Base-by-base conservation (phyloP, 2,797 vertebrate species). In the Euthynnus affinis region DNA sequence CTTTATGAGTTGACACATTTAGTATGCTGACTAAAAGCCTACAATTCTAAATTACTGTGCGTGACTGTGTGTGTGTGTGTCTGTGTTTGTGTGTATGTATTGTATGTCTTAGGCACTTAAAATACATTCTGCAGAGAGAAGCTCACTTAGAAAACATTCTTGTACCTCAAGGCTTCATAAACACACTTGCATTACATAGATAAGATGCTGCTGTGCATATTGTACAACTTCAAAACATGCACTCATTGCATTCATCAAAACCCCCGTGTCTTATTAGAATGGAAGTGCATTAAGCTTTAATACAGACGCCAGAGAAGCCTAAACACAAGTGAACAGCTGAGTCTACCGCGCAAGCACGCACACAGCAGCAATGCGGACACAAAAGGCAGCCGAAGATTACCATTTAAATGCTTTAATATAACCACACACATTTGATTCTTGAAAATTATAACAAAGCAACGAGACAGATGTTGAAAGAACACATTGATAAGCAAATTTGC, bases 11-110 rank as follows among this genome's bases (percentile, higher is more conserved):
- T 94, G 94, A 96, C 94, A 95, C 93, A 94, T 95, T 91, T 92
- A 94, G 93, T 94, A 95, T 95, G 94, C 92, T 92, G 89, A 90
- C 94, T 95, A 95, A 95, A 95, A 95, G 94, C 95, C 89, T 73
- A 85, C 89, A 84, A 85, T 88, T 87, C 62, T 86, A 93, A 94
- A 90, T 90, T 51, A 79, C 75, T 68, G 59, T 67, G 75, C 17
- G 56, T 65, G 82, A 34, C 66, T 74, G 67, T 25, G 56, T 66
- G 48, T 70, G 13, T 51, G 17, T 56, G 64, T 62, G 55, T 20
- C 2, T 55, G 71, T 4, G 56, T 76, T 32, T 80, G 74, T 76
- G 71, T 57, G 57, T 70, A 10, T 58, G 73, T 22, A 53, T 71
- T 48, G 77, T 80, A 76, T 66, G 64, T 84, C 80, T 70, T 5